Percentiles rank a stretch among this genome's conserved stretches.
phyloP scores from a whole-genome alignment of 2,888 invertebrate genomes.

The Tachina lurida region DNA sequence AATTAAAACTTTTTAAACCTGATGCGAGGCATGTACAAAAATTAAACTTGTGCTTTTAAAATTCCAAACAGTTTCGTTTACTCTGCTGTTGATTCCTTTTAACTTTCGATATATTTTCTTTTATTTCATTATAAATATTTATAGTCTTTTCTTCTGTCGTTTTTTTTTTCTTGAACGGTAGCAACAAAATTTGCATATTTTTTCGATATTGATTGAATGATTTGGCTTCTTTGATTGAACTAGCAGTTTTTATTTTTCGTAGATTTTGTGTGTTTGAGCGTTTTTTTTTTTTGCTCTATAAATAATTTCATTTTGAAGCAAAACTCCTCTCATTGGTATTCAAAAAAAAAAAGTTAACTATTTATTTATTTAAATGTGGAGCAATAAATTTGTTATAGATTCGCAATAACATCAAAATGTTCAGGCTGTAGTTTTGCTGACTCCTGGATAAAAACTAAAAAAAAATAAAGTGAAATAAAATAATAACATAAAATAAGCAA shows the following conservation, averaged over 20 bases:
- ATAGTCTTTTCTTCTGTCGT: background rate
- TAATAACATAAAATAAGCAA: background rate
- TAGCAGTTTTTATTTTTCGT: conserved; percentile 15
- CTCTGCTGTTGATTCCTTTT: background rate
- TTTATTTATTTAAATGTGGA: conserved; percentile 65
- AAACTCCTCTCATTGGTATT: conserved; percentile 48
- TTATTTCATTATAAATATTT: conserved; percentile 11
- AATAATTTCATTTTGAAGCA: conserved; percentile 13
- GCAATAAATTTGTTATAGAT: conserved; percentile 25
- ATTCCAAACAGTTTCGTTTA: conserved; percentile 24
- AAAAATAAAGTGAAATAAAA: background rate
- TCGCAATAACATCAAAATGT: conserved; percentile 4
- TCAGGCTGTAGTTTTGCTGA: conserved; percentile 17
- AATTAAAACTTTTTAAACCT: conserved; percentile 25
- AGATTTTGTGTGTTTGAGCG: background rate
- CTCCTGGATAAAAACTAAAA: background rate
- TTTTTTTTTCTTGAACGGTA: background rate
- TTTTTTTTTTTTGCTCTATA: background rate
- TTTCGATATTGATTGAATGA: conserved; percentile 56
- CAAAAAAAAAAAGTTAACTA: conserved; percentile 34
- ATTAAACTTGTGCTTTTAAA: background rate
- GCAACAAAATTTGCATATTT: conserved; percentile 61
- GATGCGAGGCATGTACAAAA: background rate
- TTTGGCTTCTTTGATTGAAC: conserved; percentile 56
- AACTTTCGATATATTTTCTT: background rate